These are phyloP conservation scores for Cyprinodon tularosa DNA, from an alignment of 2,113 vertebrate species.

Conservation along the genomic window DNA sequence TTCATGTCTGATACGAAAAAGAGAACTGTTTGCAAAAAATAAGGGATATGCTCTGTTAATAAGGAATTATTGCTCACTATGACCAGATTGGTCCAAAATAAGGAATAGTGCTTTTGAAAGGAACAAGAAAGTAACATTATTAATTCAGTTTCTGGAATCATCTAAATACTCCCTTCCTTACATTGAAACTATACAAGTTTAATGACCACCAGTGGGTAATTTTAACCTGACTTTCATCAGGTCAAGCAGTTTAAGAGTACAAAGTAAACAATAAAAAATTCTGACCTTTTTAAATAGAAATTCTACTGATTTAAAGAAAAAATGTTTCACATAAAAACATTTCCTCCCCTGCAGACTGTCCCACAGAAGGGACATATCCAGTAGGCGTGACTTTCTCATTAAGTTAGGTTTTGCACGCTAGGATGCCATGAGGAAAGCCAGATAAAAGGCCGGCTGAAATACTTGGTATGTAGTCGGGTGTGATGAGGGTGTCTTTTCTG, in stretches of 20 bases:
- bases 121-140: no score
- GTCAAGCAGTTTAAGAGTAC: neutral
- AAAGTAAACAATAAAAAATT: neutral
- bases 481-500: constrained; percentile 37
- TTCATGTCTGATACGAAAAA: no score
- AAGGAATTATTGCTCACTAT: no score
- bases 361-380: neutral
- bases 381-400: neutral
- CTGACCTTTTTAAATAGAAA: neutral
- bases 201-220: no score
- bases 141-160: no score
- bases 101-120: no score
- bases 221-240: neutral
- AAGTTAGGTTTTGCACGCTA: constrained; percentile 10
- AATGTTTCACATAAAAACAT: neutral
- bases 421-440: constrained; percentile 16
- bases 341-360: neutral
- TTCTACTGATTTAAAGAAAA: neutral
- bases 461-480: constrained; percentile 20
- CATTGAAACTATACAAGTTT: no score
- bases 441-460: constrained; percentile 17
- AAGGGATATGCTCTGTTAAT: no score
- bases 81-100: no score
- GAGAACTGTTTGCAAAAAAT: no score
- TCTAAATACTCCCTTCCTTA: no score